Evolutionary conservation across 2,113 vertebrate species (phyloP), one percentile per base, ranked within the genome.

Genomic region (Bucco capensis): DNA sequence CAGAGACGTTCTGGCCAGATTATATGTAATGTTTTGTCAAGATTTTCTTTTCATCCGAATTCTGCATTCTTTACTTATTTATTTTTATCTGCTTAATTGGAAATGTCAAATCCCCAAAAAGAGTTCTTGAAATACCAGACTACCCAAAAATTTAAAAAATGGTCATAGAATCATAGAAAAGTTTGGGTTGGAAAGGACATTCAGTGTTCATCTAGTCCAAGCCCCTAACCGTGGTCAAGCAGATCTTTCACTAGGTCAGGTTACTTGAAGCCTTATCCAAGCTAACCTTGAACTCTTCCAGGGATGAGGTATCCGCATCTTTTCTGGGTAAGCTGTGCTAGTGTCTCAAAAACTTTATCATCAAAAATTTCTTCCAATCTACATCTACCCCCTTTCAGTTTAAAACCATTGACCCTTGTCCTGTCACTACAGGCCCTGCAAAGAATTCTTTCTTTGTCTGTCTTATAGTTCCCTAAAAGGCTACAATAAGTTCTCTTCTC

Each of bases 401-500:
- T 60, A 74, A 54, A 74, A 22, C 7, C 1, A 1, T 61, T 47
- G 6, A 5, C 28, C 7, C 14, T 40, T 33, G 16, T 53, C 9
- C 44, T 65, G 27, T 44, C 23, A 14, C 15, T 31, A 27, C 30
- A 79, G 19, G 14, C 21, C 21, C 10, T 56, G 25, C 16, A 28
- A n/a, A 61, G 35, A 66, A n/a, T 9, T 50, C 6, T 37, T 7
- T n/a, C 40, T 49, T 7, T 6, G 1, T 38, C 31, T 75, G 66
- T 46, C 25, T 37, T 67, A 7, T 9, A 53, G 19, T 19, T 17
- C 17, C 6, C 10, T 31, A 14, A 60, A 70, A 38, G 5, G 18
- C 9, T 0, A 0, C 17, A 28, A 2, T 25, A 33, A 75, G 8
- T 0, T 1, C 21, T 46, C 27, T 37, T 81, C 31, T 78, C n/a